Percentiles rank a stretch among this genome's conserved stretches.
Conservation (phyloP, 2,797 vertebrate species). For the Rhinella marina region DNA sequence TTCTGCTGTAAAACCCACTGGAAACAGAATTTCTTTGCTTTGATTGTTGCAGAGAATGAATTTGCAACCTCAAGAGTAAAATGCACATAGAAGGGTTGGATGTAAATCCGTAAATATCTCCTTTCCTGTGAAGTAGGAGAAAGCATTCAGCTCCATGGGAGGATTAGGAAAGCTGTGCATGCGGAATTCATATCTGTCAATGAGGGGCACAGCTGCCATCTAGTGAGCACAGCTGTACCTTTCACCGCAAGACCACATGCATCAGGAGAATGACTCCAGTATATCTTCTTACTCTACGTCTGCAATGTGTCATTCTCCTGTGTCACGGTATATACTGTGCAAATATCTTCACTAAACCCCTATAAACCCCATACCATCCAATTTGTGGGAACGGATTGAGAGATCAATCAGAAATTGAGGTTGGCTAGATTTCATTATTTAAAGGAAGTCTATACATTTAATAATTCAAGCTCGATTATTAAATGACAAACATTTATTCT, state of each 20-base stretch:
- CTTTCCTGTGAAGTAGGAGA: background rate
- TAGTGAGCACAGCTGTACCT: conserved; percentile 59
- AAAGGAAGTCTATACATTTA: background rate
- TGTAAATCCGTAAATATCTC: conserved; percentile 35
- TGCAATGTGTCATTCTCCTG: background rate
- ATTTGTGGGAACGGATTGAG: background rate
- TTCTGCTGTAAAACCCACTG: background rate
- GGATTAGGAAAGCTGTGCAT: background rate
- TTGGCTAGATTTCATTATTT: background rate
- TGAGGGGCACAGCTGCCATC: conserved; percentile 62
- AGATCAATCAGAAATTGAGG: too few species aligned
- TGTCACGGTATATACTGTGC: background rate
- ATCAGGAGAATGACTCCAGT: conserved; percentile 18
- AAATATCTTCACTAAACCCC: background rate
- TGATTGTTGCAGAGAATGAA: background rate
- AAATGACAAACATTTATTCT: too few species aligned
- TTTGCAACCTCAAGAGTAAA: conserved; percentile 2
- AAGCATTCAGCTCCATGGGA: background rate
- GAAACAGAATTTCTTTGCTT: background rate
- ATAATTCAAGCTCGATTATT: background rate
- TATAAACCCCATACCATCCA: background rate
- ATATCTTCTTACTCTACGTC: background rate
- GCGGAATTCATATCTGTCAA: background rate
- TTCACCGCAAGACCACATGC: conserved; percentile 11
- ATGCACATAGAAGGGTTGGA: background rate